Conservation (phyloP, 2,113 vertebrate species). For the Pterocles burchelli region DNA sequence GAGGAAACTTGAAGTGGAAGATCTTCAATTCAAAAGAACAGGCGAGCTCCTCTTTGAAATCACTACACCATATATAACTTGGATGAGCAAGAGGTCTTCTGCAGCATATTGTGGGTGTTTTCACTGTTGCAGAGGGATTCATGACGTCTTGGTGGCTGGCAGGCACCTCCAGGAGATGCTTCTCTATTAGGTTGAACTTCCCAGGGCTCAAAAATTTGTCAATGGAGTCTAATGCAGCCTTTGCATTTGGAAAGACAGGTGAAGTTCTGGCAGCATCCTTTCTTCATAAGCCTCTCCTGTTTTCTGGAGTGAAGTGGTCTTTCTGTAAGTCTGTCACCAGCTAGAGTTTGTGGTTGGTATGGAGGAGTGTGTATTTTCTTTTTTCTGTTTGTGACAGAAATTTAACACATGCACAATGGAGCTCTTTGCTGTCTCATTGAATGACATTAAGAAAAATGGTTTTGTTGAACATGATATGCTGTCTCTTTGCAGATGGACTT, state of each 20-base stretch:
- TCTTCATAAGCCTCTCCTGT: not conserved
- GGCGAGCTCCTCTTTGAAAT: not conserved
- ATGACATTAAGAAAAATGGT: not conserved
- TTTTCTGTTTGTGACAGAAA: not conserved
- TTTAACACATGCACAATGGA: not conserved
- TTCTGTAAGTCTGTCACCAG: not conserved
- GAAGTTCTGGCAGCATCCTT: not conserved
- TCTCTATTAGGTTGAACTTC: not conserved
- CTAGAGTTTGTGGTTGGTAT: not conserved
- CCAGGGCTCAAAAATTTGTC: not conserved
- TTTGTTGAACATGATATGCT: not conserved
- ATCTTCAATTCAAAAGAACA: not conserved
- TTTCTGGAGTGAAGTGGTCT: not conserved
- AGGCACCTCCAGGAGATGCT: not conserved
- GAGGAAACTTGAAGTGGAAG: not conserved
- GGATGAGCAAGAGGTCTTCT: not conserved
- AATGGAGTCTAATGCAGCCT: not conserved
- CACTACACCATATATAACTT: fast-evolving
- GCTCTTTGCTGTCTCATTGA: not conserved
- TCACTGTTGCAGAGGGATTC: not conserved
- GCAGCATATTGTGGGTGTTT: not conserved
- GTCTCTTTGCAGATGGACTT: not conserved
- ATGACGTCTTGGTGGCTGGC: not conserved
- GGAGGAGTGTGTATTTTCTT: not conserved
- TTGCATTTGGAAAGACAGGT: not conserved